Base-by-base conservation (phyloP, 2,888 invertebrate species). In the Trissolcus brochymenae region DNA sequence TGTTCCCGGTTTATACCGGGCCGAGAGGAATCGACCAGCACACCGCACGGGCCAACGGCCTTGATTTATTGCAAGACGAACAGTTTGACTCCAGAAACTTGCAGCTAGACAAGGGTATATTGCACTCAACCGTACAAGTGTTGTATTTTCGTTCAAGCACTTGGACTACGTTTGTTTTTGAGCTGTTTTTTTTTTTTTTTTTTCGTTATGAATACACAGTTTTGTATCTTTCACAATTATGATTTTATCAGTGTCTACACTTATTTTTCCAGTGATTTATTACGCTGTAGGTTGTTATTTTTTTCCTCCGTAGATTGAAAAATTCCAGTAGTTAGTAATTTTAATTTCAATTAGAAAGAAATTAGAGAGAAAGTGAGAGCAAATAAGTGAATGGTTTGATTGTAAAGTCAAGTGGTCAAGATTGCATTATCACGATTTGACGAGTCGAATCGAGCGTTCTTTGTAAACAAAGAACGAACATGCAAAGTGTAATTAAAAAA, bases 61-160 rank as follows among this genome's bases (percentile, higher is more conserved):
- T 86, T 16, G 87, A 88, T 66, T 78, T 88, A 16, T 84, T 88
- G 50, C 89, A 87, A 82, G 87, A 88, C 64, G 86, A 87, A 57
- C 87, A 87, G 65, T 87, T 87, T 74, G 86, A 87, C 73, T 82
- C 85, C 49, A 87, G 84, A 82, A 86, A 86, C 75, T 82, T 85
- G 50, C 86, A 86, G 50, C 78, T 84, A 7, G 83, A 84, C 77
- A 84, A 85, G 84, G 85, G 85, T 85, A 85, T 79, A 71, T 60
- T 68, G 40, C 43, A 67, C 46, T 46, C 46, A 46, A 14, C 46
- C 35, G 35, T 46, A 46, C 46, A 46, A 13, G 46, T 46, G 46
- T 46, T 46, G 46, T 16, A 46, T 21, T 51, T 51, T 51, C 17
- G 59, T 59, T 57, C 50, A n/a, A 51, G 54, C 49, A 56, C 41